phyloP scores from a whole-genome alignment of 2,888 invertebrate species.

The Leptinotarsa peninsularis region DNA sequence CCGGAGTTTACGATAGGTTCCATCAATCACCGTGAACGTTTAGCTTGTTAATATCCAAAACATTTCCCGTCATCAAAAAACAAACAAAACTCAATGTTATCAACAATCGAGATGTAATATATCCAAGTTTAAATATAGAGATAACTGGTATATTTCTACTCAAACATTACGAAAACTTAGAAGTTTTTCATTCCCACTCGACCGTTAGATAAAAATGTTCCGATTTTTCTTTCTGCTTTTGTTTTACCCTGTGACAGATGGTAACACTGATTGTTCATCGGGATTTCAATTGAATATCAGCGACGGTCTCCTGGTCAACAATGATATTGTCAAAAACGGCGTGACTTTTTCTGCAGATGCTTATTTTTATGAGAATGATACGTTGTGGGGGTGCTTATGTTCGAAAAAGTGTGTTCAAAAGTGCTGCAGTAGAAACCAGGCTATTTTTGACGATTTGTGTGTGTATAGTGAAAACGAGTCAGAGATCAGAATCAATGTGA shows the following conservation, averaged over 20 bases:
- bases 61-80: background rate
- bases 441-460: background rate
- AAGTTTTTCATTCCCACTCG: background rate
- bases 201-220: background rate
- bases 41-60: background rate
- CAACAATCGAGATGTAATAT: constrained; percentile 15
- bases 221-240: background rate
- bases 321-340: constrained; percentile 1
- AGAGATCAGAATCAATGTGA: background rate
- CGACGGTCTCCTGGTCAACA: background rate
- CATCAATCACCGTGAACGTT: background rate
- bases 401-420: constrained; percentile 23
- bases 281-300: constrained; percentile 26
- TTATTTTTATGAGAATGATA: constrained; percentile 23
- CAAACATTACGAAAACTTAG: background rate
- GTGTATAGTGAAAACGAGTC: background rate
- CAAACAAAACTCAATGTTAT: background rate
- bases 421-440: constrained; percentile 22
- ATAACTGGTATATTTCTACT: background rate
- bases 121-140: constrained; percentile 20
- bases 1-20: background rate
- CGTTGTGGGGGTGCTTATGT: constrained; percentile 29
- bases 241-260: background rate
- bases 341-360: background rate
- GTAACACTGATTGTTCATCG: background rate